A percentile compares a stretch with the other conserved stretches of the same genome.
These are phyloP conservation scores for Drosophila nannoptera DNA, from an alignment of 1,140 invertebrate species.

Conservation along the genomic window DNA sequence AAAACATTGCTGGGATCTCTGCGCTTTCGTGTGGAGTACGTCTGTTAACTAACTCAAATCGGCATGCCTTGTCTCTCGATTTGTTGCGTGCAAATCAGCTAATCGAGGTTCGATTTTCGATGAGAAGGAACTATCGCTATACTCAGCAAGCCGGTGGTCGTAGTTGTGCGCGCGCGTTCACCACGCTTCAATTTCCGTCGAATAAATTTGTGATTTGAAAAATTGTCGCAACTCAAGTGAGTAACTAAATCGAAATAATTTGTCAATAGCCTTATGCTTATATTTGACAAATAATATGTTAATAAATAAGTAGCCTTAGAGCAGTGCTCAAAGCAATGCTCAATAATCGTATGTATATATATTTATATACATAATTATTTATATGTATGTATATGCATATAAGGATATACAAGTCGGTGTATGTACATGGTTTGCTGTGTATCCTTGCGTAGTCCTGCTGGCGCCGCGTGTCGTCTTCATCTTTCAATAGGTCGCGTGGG, in stretches of 20 bases:
- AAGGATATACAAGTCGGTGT: conserved; percentile 10
- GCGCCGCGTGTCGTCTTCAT: conserved; percentile 66
- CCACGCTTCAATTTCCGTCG: conserved; percentile 64
- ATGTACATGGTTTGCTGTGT: conserved; percentile 46
- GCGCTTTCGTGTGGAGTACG: no score
- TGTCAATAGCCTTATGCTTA: not conserved
- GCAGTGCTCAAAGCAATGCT: conserved; percentile 1
- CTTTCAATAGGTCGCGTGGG: conserved; percentile 28
- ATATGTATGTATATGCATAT: no score
- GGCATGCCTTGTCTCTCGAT: no score
- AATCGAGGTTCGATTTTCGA: not conserved
- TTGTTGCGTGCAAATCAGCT: no score
- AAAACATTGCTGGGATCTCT: no score
- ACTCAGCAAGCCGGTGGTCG: conserved; percentile 54
- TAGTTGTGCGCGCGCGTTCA: conserved; percentile 59
- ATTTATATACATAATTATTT: no score
- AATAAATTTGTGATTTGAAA: conserved; percentile 65
- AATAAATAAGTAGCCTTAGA: not conserved
- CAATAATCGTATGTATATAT: conserved; percentile 12
- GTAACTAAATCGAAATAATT: conserved; percentile 22
- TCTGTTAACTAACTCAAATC: no score
- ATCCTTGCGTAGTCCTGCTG: conserved; percentile 69
- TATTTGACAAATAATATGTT: not conserved
- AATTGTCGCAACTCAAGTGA: conserved; percentile 72
- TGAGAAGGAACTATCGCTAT: conserved; percentile 22